Evolutionary conservation across 2,113 vertebrate genomes (phyloP).

Genomic region (Elgaria multicarinata): DNA sequence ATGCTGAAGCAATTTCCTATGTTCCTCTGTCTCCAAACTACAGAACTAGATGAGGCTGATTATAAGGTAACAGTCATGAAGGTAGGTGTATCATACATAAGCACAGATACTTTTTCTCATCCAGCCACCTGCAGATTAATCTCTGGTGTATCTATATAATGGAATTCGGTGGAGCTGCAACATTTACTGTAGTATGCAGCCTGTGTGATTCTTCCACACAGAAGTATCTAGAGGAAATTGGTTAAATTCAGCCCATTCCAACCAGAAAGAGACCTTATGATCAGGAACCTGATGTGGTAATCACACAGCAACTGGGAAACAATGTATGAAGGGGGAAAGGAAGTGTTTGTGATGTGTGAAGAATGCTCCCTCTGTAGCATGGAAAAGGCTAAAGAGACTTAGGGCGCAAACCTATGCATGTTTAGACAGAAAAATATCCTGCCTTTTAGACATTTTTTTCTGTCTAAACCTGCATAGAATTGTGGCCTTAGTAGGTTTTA

Average conservation of each 20-base stretch:
- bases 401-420: no score
- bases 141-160: neutral
- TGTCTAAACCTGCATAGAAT: no score
- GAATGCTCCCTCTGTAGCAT: conserved; percentile 28
- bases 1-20: no score
- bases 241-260: neutral
- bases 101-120: neutral
- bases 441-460: no score
- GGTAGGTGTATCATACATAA: neutral
- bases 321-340: neutral
- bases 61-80: neutral
- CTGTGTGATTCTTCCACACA: neutral
- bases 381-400: accelerated
- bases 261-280: neutral
- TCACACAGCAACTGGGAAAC: neutral
- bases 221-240: neutral
- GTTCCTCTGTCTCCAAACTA: neutral
- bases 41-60: neutral
- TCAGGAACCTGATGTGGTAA: neutral
- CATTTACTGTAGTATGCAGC: neutral
- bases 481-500: accelerated
- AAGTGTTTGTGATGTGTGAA: neutral
- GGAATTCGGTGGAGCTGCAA: no score
- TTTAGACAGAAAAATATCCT: no score
- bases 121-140: neutral